Base-by-base conservation (phyloP, 1,140 invertebrate species). In the Lethocerus indicus region DNA sequence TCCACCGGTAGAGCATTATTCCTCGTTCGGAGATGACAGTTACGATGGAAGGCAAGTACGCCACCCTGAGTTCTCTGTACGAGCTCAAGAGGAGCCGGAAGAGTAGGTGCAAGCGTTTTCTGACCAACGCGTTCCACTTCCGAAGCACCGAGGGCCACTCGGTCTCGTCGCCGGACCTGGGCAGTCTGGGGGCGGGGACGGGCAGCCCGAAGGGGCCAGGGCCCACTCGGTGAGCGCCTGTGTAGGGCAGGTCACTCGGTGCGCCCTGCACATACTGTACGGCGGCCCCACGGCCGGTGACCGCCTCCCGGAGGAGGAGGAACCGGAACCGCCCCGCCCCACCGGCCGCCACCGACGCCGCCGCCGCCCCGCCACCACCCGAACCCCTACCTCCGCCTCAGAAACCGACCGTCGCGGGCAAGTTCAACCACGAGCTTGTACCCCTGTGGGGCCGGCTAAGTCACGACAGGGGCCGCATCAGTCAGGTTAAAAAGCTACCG, bases 61-160 rank as follows among this genome's bases (percentile, higher is more conserved):
- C 55, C 28, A 56, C 58, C 20, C 45, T 58, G n/a, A 49, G 55
- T 18, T 51, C 57, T 4, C 37, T 59, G 2, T 57, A 58, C 51
- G 57, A 56, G 39, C 49, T 58, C 39, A 54, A 56, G 44, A 51
- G 45, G 3, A 35, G 25, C 12, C 27, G 45, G 13, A 32, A 41
- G 42, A 43, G 41, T 21, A 45, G 29, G n/a, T n/a, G n/a, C n/a
- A n/a, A n/a, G 18, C 42, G 42, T 3, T 32, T 49, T 37, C 24
- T 56, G 28, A 45, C 45, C 32, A 28, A 26, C 26, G n/a, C 16
- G 40, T 42, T 21, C 28, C 24, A 40, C 44, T 48, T 41, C 16
- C 27, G 28, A 21, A 39, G 21, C 36, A 20, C 36, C 3, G 36
- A 39, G 21, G 21, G 16, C 36, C 21, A n/a, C 36, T 39, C 36